Conservation (phyloP, 2,797 vertebrate species). For the Myiothlypis chrysogaster region DNA sequence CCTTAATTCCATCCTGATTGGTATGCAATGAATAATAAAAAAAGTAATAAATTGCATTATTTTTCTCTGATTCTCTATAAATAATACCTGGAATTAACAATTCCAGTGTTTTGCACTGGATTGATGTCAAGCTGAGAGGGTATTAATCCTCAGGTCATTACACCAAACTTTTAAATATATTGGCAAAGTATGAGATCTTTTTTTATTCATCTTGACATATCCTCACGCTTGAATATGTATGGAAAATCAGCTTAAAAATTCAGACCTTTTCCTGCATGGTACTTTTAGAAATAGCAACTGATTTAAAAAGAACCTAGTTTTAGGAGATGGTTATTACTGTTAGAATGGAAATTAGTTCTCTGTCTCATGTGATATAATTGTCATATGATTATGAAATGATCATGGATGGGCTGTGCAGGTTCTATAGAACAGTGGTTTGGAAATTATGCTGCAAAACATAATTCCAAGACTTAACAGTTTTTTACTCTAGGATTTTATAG, state of each 20-base stretch:
- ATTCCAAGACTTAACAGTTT: not conserved
- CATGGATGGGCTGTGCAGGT: not conserved
- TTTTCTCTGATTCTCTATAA: not conserved
- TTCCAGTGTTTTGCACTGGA: not conserved
- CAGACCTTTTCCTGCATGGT: not conserved
- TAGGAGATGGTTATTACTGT: not conserved
- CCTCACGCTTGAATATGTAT: not conserved
- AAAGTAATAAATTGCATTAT: not conserved
- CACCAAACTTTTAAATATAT: not conserved
- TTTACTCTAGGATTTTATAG: not conserved
- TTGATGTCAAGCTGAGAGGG: not conserved
- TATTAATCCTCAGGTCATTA: not conserved
- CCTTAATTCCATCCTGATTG: not conserved
- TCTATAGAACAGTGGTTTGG: not conserved
- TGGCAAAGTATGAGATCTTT: not conserved
- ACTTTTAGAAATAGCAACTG: not conserved
- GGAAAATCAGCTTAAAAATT: not conserved
- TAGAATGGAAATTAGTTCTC: not conserved
- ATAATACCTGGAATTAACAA: not conserved
- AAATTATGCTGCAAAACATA: not conserved
- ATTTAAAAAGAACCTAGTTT: not conserved
- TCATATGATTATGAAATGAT: not conserved
- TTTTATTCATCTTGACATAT: not conserved
- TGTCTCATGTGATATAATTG: not conserved
- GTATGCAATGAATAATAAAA: not conserved